Percentiles rank a stretch among this genome's conserved stretches.
These are phyloP conservation scores for Caenorhabditis latens DNA, from an alignment of 1,140 invertebrate genomes.

Conservation along the genomic window DNA sequence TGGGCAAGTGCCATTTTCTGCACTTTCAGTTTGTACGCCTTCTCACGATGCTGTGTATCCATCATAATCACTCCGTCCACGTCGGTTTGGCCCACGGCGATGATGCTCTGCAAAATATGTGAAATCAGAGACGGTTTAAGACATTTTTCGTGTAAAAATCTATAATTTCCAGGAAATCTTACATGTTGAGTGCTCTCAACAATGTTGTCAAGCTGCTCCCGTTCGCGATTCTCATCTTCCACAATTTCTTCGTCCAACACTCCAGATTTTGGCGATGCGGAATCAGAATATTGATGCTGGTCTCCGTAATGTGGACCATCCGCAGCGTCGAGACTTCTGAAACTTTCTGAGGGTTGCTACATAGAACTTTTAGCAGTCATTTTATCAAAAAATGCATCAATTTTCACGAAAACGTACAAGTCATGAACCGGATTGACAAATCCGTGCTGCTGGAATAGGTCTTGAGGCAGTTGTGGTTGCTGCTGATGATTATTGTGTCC, in stretches of 20 bases:
- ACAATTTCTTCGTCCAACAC: slow-evolving; percentile 13
- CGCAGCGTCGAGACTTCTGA: slow-evolving; percentile 1
- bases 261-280: not conserved
- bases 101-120: slow-evolving; percentile 31
- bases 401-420: not conserved
- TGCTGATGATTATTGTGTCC: not conserved
- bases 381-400: not conserved
- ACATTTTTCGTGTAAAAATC: too few species aligned
- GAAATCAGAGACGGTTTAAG: too few species aligned
- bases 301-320: not conserved
- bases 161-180: not conserved
- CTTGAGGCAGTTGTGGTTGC: not conserved
- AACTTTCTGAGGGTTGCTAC: not conserved
- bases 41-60: slow-evolving; percentile 10
- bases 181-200: slow-evolving; percentile 38
- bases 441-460: slow-evolving; percentile 21
- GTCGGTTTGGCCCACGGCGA: slow-evolving; percentile 36
- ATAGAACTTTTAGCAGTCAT: not conserved
- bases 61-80: slow-evolving; percentile 24
- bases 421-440: slow-evolving; percentile 46
- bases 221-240: not conserved
- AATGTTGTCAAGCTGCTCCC: slow-evolving; percentile 43
- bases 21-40: not conserved
- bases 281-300: not conserved
- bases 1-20: not conserved